These are phyloP conservation scores for Drosophila kepulauana DNA, from an alignment of 1,140 invertebrate genomes.

Conservation along the genomic window DNA sequence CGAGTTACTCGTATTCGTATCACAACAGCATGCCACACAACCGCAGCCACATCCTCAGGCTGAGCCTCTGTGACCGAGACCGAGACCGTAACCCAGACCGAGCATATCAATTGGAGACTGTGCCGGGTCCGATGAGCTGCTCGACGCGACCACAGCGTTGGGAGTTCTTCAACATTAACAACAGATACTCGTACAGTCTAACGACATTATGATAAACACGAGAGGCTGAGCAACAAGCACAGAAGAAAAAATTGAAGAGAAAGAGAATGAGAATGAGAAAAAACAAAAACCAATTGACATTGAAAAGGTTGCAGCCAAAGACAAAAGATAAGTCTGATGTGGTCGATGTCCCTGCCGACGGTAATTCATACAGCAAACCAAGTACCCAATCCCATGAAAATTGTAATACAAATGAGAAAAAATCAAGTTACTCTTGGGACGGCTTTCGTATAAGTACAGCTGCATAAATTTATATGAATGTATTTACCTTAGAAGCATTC, in stretches of 20 bases:
- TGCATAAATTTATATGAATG: neutral
- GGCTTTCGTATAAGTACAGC: neutral
- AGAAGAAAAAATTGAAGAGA: neutral
- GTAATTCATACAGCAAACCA: constrained; percentile 64
- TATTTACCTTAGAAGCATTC: neutral
- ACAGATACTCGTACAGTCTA: constrained; percentile 53
- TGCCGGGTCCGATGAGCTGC: constrained; percentile 29
- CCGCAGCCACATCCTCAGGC: neutral
- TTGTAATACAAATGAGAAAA: constrained; percentile 63
- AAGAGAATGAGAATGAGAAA: neutral
- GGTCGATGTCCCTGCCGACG: constrained; percentile 23
- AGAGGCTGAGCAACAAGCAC: constrained; percentile 22
- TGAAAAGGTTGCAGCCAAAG: constrained; percentile 54
- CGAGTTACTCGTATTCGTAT: constrained; percentile 20
- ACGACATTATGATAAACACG: constrained; percentile 72
- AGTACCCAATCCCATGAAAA: constrained; percentile 44
- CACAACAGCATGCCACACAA: constrained; percentile 5
- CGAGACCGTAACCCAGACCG: neutral
- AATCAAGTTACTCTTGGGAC: constrained; percentile 26
- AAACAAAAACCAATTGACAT: constrained; percentile 69
- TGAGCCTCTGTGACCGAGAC: neutral
- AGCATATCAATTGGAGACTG: neutral
- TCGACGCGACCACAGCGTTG: constrained; percentile 22
- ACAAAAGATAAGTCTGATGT: constrained; percentile 35
- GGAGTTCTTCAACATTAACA: constrained; percentile 41